Percentiles rank a stretch among this genome's conserved stretches.
phyloP scores from a whole-genome alignment of 2,888 invertebrate genomes.

The Agonopterix subpropinquella region DNA sequence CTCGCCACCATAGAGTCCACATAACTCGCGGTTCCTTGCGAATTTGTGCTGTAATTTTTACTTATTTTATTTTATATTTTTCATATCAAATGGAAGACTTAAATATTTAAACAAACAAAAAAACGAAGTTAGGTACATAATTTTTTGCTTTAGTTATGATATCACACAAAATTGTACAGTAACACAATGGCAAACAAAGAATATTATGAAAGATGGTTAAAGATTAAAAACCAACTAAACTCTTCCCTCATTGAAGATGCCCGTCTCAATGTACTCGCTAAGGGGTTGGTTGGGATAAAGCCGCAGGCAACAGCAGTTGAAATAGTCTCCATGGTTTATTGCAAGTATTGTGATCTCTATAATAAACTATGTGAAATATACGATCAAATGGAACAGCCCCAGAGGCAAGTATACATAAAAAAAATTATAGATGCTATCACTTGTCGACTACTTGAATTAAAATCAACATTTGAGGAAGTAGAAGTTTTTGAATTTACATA shows the following conservation, averaged over 20 bases:
- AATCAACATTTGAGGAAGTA: slow-evolving; percentile 70
- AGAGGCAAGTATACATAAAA: slow-evolving; percentile 74
- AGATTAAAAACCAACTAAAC: slow-evolving; percentile 44
- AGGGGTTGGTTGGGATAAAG: slow-evolving; percentile 42
- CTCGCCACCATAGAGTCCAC: too few relatives aligned
- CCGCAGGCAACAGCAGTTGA: slow-evolving; percentile 66
- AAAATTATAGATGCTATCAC: slow-evolving; percentile 76
- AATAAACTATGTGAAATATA: slow-evolving; percentile 76
- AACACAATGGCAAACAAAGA: slow-evolving; percentile 6
- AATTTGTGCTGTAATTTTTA: too few relatives aligned
- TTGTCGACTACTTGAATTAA: slow-evolving; percentile 76
- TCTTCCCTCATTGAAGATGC: slow-evolving; percentile 41
- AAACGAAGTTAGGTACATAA: too few relatives aligned
- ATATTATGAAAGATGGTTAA: slow-evolving; percentile 53
- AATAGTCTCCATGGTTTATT: slow-evolving; percentile 66
- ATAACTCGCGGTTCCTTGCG: too few relatives aligned
- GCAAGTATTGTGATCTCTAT: slow-evolving; percentile 68
- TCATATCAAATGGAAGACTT: too few relatives aligned
- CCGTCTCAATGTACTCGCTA: slow-evolving; percentile 46
- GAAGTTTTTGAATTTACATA: slow-evolving; percentile 80
- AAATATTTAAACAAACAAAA: too few relatives aligned
- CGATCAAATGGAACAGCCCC: slow-evolving; percentile 78
- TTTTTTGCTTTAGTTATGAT: too few relatives aligned
- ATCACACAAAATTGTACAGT: neutral
- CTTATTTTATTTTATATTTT: too few relatives aligned